These are phyloP conservation scores for Lasius fuliginosus DNA, from an alignment of 2,888 invertebrate species.

Conservation along the genomic window DNA sequence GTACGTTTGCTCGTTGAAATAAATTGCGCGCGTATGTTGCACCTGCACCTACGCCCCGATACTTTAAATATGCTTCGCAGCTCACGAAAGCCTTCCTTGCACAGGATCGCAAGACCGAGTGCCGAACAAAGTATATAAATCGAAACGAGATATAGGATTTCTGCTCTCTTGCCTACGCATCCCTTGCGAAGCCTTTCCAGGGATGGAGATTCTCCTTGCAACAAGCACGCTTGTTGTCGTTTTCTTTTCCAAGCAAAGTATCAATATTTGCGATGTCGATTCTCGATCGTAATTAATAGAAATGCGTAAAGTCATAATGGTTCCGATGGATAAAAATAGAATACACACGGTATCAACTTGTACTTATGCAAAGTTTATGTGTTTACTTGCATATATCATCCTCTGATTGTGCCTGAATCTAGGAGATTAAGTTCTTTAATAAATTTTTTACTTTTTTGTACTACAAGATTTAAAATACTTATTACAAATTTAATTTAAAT, in stretches of 20 bases:
- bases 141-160: slow-evolving; percentile 60
- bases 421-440: neutral
- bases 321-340: neutral
- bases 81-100: slow-evolving; percentile 20
- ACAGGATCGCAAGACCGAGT: slow-evolving; percentile 55
- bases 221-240: slow-evolving; percentile 24
- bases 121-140: slow-evolving; percentile 74
- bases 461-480: neutral
- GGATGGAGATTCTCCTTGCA: slow-evolving; percentile 4
- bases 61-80: slow-evolving; percentile 53
- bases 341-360: neutral
- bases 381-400: neutral
- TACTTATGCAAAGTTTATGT: slow-evolving; percentile 29
- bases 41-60: slow-evolving; percentile 75
- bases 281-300: slow-evolving; percentile 59
- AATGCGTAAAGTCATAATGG: neutral
- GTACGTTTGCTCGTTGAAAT: slow-evolving; percentile 64
- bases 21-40: slow-evolving; percentile 66
- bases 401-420: neutral
- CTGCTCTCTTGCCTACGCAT: neutral
- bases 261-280: slow-evolving; percentile 65
- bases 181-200: neutral
- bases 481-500: neutral
- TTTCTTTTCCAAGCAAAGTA: slow-evolving; percentile 58
- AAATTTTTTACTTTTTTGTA: neutral